These are phyloP conservation scores for Charadrius vociferus DNA, from an alignment of 2,113 vertebrate genomes.

Conservation along the genomic window DNA sequence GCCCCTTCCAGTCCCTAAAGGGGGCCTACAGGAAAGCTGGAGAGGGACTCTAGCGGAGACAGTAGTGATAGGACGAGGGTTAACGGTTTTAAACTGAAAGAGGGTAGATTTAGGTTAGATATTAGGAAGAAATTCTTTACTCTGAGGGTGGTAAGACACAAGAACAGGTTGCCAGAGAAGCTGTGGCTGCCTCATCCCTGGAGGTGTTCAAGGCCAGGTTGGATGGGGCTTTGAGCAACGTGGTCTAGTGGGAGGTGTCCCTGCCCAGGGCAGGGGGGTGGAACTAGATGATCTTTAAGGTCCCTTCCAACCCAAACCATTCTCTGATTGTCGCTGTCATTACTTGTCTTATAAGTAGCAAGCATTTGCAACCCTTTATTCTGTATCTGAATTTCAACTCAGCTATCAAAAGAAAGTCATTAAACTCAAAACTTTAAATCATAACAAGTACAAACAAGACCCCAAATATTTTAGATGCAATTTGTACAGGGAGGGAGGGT, in stretches of 20 bases:
- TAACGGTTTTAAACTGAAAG: not conserved
- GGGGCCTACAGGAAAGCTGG: not conserved
- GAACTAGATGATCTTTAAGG: not conserved
- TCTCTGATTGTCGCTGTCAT: not conserved
- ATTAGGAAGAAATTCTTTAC: not conserved
- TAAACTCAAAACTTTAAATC: not conserved
- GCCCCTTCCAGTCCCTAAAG: not conserved
- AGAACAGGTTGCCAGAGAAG: not conserved
- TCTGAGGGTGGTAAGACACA: not conserved
- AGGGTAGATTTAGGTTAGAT: not conserved
- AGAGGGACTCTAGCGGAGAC: not conserved
- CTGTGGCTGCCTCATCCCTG: not conserved
- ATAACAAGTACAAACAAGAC: not conserved
- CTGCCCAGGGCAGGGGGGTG: not conserved
- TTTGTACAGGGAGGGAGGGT: not conserved
- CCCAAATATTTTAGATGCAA: not conserved
- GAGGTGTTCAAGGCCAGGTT: not conserved
- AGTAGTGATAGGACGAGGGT: not conserved
- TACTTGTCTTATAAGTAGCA: not conserved
- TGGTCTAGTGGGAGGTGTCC: not conserved
- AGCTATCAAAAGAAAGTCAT: not conserved
- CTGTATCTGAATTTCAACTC: not conserved
- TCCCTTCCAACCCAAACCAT: not conserved
- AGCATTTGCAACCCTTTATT: not conserved
- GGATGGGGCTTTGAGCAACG: not conserved